phyloP scores from a whole-genome alignment of 2,113 vertebrate species.

The Cromileptes altivelis region DNA sequence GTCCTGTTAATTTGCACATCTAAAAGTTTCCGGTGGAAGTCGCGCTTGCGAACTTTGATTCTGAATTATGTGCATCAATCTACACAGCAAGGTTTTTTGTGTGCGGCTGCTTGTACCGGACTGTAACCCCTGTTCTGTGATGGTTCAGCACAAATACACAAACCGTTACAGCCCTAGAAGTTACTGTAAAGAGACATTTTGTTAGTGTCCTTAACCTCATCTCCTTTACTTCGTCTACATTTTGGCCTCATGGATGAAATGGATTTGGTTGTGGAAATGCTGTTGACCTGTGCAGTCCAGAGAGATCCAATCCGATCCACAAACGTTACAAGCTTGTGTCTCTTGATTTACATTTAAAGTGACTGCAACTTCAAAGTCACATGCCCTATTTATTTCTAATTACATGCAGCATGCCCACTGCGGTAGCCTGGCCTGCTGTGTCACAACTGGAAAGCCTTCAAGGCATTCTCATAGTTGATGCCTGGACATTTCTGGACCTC shows the following conservation, averaged over 20 bases:
- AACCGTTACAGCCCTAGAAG: no score
- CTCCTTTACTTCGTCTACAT: not conserved
- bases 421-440: constrained; percentile 39
- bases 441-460: constrained; percentile 43
- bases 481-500: constrained; percentile 8
- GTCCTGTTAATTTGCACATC: no score
- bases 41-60: no score
- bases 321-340: constrained; percentile 8
- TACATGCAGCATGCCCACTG: constrained; percentile 2
- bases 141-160: no score
- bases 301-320: not conserved
- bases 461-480: constrained; percentile 16
- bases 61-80: no score
- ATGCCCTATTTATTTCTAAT: constrained; percentile 50
- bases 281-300: not conserved
- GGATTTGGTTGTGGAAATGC: not conserved
- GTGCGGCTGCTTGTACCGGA: no score
- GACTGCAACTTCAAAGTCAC: constrained; percentile 48
- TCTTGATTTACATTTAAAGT: constrained; percentile 61
- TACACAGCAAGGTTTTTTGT: no score
- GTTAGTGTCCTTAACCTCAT: no score
- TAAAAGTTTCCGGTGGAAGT: no score
- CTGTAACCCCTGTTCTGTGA: no score
- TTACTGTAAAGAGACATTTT: no score
- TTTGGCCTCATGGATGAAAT: not conserved